phyloP scores from a whole-genome alignment of 2,113 vertebrate genomes.

The Diphyllodes magnificus region DNA sequence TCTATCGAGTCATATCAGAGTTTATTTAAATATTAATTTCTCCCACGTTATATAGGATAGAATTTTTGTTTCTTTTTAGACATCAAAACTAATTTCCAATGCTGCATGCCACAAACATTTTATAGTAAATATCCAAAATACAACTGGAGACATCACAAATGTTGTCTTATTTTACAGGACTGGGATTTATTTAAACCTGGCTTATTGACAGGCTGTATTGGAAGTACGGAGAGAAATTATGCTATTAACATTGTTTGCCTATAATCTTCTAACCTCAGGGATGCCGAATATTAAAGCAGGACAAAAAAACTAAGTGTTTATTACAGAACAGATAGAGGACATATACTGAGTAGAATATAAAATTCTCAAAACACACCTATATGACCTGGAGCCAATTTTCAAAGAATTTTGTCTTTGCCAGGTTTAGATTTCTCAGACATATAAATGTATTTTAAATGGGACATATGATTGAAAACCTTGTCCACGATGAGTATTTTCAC shows the following conservation, averaged over 20 bases:
- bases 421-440: not conserved
- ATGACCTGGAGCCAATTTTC: not conserved
- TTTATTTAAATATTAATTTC: not conserved
- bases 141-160: not conserved
- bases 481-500: not conserved
- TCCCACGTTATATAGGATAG: not conserved
- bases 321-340: not conserved
- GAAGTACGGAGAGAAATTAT: conserved; percentile 1
- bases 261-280: conserved; percentile 16
- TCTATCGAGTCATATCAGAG: not conserved
- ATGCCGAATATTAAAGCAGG: not conserved
- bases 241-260: conserved; percentile 6
- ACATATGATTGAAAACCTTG: not conserved
- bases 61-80: not conserved
- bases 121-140: not conserved
- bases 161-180: not conserved
- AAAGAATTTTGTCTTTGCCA: not conserved
- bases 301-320: not conserved
- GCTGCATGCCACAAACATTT: not conserved
- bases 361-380: not conserved
- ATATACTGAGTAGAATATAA: not conserved
- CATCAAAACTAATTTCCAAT: not conserved
- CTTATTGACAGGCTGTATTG: conserved; percentile 2
- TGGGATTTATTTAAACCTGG: not conserved
- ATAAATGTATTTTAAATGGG: not conserved